Base-by-base conservation (phyloP, 2,113 vertebrate genomes). In the Campylomormyrus numenius region DNA sequence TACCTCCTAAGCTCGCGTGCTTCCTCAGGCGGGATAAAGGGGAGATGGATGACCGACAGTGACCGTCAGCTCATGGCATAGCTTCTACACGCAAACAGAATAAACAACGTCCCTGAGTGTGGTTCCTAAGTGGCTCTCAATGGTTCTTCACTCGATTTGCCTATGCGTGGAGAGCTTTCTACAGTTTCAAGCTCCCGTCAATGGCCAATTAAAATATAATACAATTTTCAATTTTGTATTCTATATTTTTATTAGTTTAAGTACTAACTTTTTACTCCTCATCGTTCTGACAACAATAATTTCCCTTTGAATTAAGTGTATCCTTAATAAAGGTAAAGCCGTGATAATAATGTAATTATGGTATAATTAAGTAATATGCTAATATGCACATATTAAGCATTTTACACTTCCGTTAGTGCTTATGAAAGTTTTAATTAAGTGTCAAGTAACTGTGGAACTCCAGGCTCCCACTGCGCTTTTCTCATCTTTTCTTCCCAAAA, bases 341-440 rank as follows among this genome's bases (percentile, higher is more conserved):
- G 93, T 93, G 91, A 92, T 92, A 93, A 94, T 92, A 92, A 93
- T 93, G 94, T 94, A 90, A 92, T 93, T 92, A 91, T 74, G 31
- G 89, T 91, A 91, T 94, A 93, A 94, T 94, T 91, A 94, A 94
- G 91, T 92, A 91, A 90, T 90, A 93, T 56, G 42, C 66, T 77
- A 88, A 77, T 52, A 87, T 48, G 15, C 24, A 53, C 62, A 53
- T 50, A 93, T 93, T 91, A 93, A 90, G 91, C 92, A 92, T 93
- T 94, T 91, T 50, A 90, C 91, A 92, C 93, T 93, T 93, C 93
- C 90, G 93, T 92, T 93, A 93, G 94, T 91, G 92, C 93, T 94
- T 93, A 94, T 94, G 93, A 94, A 95, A 94, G 92, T 94, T 95
- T 94, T 95, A 95, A 95, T 95, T 95, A 95, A 94, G 93, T 95